phyloP scores from a whole-genome alignment of 2,888 invertebrate species.

The Hartigia nigra region DNA sequence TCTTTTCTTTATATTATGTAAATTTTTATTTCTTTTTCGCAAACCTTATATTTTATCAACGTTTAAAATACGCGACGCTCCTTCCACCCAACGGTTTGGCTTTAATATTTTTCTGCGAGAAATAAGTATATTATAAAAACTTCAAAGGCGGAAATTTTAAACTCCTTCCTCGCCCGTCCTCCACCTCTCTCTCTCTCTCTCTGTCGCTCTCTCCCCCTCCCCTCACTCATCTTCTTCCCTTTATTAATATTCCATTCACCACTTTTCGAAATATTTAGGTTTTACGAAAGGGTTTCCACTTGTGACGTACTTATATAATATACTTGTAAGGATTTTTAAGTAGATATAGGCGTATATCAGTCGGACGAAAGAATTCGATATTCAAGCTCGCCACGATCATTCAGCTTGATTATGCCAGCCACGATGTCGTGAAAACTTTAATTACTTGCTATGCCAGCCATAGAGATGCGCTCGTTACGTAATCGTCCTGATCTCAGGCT shows the following conservation, averaged over 20 bases:
- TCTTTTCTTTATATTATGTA: neutral
- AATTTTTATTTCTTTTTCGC: neutral
- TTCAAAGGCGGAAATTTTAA: neutral
- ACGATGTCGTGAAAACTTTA: neutral
- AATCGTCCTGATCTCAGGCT: neutral
- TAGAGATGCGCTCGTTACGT: neutral
- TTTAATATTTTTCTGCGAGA: neutral
- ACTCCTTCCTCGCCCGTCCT: no score
- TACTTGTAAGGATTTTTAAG: neutral
- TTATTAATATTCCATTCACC: constrained; percentile 48
- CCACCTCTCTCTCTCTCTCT: no score
- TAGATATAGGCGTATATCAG: neutral
- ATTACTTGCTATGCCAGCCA: neutral
- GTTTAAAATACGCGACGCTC: neutral
- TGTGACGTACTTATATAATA: neutral
- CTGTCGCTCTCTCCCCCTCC: constrained; percentile 52
- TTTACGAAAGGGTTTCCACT: neutral
- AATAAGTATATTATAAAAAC: neutral
- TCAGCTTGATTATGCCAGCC: neutral
- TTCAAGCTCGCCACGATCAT: neutral
- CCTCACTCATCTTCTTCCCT: constrained; percentile 51
- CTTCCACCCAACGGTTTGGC: neutral
- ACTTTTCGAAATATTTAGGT: neutral
- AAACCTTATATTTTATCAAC: neutral
- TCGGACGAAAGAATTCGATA: neutral